Evolutionary conservation across 2,888 invertebrate species (phyloP).

Genomic region (Antitype chi): DNA sequence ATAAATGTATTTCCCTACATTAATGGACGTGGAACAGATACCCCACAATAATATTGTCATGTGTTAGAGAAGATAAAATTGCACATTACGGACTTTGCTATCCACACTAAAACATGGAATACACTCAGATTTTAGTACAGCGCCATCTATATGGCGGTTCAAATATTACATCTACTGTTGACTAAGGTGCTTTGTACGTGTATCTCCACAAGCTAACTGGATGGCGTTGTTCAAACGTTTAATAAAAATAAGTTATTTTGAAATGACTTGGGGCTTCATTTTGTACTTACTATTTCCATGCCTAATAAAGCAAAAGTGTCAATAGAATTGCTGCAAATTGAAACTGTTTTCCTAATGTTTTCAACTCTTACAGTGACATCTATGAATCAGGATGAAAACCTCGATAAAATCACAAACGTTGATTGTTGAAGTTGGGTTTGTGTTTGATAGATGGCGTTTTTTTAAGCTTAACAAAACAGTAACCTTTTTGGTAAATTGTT

Average conservation of each 20-base stretch:
- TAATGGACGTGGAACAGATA: neutral
- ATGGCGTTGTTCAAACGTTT: conserved; percentile 15
- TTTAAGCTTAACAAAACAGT: neutral
- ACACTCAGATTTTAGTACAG: conserved; percentile 1
- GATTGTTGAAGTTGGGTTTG: neutral
- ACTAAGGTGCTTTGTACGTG: neutral
- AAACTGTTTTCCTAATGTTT: neutral
- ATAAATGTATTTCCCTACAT: neutral
- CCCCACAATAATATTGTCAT: neutral
- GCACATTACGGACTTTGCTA: neutral
- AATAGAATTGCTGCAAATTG: neutral
- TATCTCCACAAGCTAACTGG: neutral
- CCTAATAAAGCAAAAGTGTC: neutral
- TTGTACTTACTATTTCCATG: no score
- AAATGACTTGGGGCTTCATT: neutral
- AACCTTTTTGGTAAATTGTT: neutral
- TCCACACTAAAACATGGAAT: no score
- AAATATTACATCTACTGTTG: neutral
- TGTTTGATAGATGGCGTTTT: conserved; percentile 25
- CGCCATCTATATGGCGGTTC: neutral
- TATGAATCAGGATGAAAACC: neutral
- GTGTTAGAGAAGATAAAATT: neutral
- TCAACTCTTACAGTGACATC: conserved; percentile 2
- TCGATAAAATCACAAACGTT: neutral
- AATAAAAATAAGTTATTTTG: no score